Conservation (phyloP, 2,888 invertebrate genomes). For the Blera fallax region DNA sequence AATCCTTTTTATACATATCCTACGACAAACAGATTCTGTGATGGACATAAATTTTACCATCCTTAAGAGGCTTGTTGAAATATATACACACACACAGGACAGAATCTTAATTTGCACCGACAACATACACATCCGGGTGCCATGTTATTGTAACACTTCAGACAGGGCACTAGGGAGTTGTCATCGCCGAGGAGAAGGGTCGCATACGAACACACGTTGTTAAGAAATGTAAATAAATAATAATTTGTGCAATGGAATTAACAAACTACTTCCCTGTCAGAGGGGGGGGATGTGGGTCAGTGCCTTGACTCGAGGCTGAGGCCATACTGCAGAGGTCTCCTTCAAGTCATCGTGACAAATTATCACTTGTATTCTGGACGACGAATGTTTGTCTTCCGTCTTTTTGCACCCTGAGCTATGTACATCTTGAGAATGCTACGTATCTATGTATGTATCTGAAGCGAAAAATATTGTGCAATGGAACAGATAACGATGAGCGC, state of each 20-base stretch:
- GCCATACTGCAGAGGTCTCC: background rate
- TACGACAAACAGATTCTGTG: background rate
- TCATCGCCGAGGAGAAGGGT: background rate
- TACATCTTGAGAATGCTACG: background rate
- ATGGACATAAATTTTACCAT: slow-evolving; percentile 21
- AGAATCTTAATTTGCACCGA: slow-evolving; percentile 55
- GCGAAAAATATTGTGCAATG: background rate
- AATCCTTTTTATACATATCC: slow-evolving; percentile 26
- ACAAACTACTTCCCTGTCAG: slow-evolving; percentile 54
- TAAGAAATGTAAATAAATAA: slow-evolving; percentile 64
- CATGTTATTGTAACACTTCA: slow-evolving; percentile 48
- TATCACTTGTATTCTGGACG: slow-evolving; percentile 30
- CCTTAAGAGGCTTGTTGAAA: slow-evolving; percentile 4
- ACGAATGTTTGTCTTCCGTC: slow-evolving; percentile 16
- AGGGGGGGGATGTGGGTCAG: slow-evolving; percentile 11
- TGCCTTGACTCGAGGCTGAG: slow-evolving; percentile 11
- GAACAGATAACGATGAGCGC: background rate
- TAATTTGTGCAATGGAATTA: slow-evolving; percentile 68
- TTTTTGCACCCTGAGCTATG: background rate
- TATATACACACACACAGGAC: background rate
- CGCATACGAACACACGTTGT: slow-evolving; percentile 12
- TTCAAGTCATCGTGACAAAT: slow-evolving; percentile 30
- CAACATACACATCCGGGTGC: slow-evolving; percentile 60
- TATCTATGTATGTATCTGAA: background rate
- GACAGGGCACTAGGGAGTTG: slow-evolving; percentile 18